Evolutionary conservation across 2,888 invertebrate species (phyloP), one percentile per base, ranked within the genome.

Genomic region (Mechanitis mazaeus): DNA sequence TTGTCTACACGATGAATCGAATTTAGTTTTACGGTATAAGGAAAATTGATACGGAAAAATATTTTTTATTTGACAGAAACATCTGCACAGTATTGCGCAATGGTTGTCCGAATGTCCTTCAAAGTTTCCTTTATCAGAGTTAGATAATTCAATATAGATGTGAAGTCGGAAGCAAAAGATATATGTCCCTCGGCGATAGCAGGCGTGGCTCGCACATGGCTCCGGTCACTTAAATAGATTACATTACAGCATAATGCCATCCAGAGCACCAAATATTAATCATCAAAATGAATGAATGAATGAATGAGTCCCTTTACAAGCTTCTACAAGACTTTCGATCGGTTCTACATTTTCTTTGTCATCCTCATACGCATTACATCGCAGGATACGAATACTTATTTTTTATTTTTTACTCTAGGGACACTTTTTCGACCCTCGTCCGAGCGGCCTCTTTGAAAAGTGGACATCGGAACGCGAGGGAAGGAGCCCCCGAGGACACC

Each of bases 371-470:
- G 78, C 78, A 80, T 82, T 81, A 83, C 83, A 83, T 84, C 82
- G 82, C 79, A 80, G 80, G 82, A 80, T 87, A 87, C 70, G 69
- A 84, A 85, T 83, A 81, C 74, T 73, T 89, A 81, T 86, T 88
- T 87, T 89, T 86, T 85, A 82, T 89, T 87, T 87, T 87, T 88
- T 82, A 83, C 90, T 89, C 90, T 79, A 76, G 90, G 90, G 90
- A 90, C 90, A 87, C 86, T 88, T 90, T 88, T 86, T 86, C 87
- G 87, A 90, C 90, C 89, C 90, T 90, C 88, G 90, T 90, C 90
- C 90, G 84, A 85, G 87, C 90, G 87, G 88, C 84, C 89, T 88
- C 89, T 89, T 89, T 88, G 90, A 89, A 87, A 89, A 89, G 89
- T 89, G 90, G 90, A 90, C 89, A 89, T 88, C 88, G 89, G 90